A percentile compares a stretch with the other conserved stretches of the same genome.
phyloP scores from a whole-genome alignment of 2,888 invertebrate species.

The Sarcophaga rosellei region DNA sequence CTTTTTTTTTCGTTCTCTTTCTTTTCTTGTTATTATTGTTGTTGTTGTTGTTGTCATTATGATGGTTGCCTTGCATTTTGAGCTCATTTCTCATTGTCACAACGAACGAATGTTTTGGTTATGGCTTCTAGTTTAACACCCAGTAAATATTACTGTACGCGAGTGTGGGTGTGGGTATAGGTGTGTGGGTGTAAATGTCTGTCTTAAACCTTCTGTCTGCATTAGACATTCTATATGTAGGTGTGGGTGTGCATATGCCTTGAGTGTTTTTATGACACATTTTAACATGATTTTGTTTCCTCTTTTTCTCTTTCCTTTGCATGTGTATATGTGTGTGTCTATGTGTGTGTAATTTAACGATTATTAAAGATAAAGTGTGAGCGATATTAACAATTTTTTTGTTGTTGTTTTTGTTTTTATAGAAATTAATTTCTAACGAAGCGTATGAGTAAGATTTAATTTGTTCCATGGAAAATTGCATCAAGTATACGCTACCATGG shows the following conservation, averaged over 20 bases:
- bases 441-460: slow-evolving; percentile 55
- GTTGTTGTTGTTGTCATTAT: background rate
- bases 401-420: background rate
- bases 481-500: slow-evolving; percentile 36
- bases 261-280: background rate
- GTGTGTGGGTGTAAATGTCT: background rate
- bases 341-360: slow-evolving; percentile 17
- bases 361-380: slow-evolving; percentile 35
- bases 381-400: slow-evolving; percentile 20
- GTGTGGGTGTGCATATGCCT: background rate
- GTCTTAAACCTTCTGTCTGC: background rate
- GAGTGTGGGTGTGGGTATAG: too few species aligned
- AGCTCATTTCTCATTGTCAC: slow-evolving; percentile 66
- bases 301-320: too few species aligned
- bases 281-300: slow-evolving; percentile 18
- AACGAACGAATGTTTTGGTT: slow-evolving; percentile 3
- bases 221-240: background rate
- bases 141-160: slow-evolving; percentile 10
- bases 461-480: slow-evolving; percentile 7
- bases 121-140: slow-evolving; percentile 11
- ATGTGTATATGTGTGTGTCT: too few species aligned
- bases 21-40: background rate
- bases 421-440: slow-evolving; percentile 23
- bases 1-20: background rate
- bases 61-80: slow-evolving; percentile 55